These are phyloP conservation scores for Crotophaga sulcirostris DNA, from an alignment of 2,113 vertebrate species.

Conservation along the genomic window DNA sequence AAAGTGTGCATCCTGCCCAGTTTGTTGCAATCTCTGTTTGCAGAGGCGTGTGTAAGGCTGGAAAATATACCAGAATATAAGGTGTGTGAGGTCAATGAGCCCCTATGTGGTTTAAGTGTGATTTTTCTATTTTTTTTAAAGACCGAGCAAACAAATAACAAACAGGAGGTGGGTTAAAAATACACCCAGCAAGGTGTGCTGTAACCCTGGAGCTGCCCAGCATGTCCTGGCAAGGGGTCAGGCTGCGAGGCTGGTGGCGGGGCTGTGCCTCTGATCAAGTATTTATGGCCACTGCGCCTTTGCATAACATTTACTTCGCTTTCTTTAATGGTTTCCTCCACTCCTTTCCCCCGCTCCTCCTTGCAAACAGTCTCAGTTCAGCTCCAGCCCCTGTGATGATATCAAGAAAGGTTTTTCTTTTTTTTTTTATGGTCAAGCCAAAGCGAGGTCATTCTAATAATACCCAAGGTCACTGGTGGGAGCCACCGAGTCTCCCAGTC, in stretches of 20 bases:
- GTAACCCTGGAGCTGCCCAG: conserved; percentile 33
- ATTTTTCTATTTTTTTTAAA: not conserved
- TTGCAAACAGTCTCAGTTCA: conserved; percentile 10
- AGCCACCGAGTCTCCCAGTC: conserved; percentile 86
- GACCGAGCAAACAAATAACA: not conserved
- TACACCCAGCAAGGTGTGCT: not conserved
- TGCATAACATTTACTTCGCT: conserved; percentile 72
- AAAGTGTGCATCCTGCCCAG: not conserved
- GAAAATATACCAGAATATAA: not conserved
- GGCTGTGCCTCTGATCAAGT: conserved; percentile 72
- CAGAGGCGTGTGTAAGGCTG: not conserved
- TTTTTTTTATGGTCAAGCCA: conserved; percentile 81
- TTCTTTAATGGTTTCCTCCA: conserved; percentile 47
- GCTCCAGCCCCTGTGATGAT: conserved; percentile 77
- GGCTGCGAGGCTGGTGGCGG: conserved; percentile 50
- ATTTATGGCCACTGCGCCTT: conserved; percentile 76
- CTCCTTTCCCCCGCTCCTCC: not conserved
- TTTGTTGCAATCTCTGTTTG: not conserved
- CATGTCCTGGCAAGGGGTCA: conserved; percentile 56
- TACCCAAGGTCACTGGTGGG: conserved; percentile 84
- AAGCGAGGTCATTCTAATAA: conserved; percentile 89
- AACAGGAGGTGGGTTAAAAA: not conserved
- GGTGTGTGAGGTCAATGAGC: not conserved
- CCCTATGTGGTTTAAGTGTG: not conserved
- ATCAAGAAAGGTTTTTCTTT: conserved; percentile 77